Evolutionary conservation across 2,113 vertebrate species (phyloP).

Genomic region (Antigone vipio): DNA sequence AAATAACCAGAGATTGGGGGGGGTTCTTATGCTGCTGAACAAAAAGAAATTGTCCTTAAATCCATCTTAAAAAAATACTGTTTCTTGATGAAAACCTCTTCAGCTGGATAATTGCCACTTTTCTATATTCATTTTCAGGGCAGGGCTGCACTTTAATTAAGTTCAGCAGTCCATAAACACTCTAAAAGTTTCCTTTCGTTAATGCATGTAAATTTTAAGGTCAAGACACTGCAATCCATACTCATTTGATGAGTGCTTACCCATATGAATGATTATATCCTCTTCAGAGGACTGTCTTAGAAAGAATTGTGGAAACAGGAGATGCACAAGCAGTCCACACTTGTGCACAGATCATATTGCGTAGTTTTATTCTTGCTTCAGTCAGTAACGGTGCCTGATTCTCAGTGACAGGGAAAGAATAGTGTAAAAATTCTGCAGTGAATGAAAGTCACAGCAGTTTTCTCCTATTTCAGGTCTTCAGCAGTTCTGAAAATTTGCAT

Average conservation of each 20-base stretch:
- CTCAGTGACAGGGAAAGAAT: background rate
- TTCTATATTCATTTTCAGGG: background rate
- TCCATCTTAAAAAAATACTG: background rate
- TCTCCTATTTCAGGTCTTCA: background rate
- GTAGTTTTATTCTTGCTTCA: background rate
- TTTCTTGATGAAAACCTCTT: background rate
- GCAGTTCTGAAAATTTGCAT: background rate
- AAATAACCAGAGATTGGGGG: background rate
- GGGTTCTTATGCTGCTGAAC: background rate
- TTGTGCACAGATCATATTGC: rapidly evolving
- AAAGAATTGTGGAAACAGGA: background rate
- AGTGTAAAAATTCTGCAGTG: background rate
- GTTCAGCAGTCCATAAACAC: background rate
- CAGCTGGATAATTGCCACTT: background rate
- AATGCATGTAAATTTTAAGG: background rate
- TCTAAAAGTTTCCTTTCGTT: background rate
- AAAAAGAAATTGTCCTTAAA: background rate
- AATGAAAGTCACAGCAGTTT: background rate
- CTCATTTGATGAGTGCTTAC: background rate
- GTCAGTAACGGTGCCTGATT: background rate
- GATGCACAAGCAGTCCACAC: background rate
- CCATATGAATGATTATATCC: background rate
- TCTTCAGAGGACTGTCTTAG: background rate
- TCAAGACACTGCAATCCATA: background rate
- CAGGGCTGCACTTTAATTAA: background rate